These are phyloP conservation scores for Thaumatotibia leucotreta DNA, from an alignment of 1,140 invertebrate species.

Conservation along the genomic window DNA sequence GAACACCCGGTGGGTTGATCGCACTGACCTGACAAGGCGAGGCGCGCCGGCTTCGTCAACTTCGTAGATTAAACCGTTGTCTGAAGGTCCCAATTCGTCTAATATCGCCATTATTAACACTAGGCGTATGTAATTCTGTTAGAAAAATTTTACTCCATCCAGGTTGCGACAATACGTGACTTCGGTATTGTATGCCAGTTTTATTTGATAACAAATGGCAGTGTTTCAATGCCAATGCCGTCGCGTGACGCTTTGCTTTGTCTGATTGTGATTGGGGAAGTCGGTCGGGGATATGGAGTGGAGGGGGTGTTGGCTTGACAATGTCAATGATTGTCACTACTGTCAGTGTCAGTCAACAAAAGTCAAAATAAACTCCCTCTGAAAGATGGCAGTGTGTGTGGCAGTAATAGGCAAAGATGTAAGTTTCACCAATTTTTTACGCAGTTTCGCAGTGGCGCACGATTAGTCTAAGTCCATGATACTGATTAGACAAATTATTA, in stretches of 20 bases:
- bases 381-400: conserved; percentile 92
- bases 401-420: conserved; percentile 97
- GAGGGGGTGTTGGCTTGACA: too few relatives aligned
- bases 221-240: too few relatives aligned
- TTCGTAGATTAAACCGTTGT: conserved; percentile 46
- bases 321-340: too few relatives aligned
- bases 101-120: not conserved
- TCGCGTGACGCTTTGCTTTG: too few relatives aligned
- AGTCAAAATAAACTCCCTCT: too few relatives aligned
- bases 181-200: too few relatives aligned
- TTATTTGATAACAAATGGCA: too few relatives aligned
- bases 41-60: conserved; percentile 47
- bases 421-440: conserved; percentile 59
- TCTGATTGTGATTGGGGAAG: too few relatives aligned
- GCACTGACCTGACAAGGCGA: conserved; percentile 62
- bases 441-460: not conserved
- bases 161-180: too few relatives aligned
- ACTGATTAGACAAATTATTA: not conserved
- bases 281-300: too few relatives aligned
- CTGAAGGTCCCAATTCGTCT: conserved; percentile 35
- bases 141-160: too few relatives aligned
- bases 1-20: conserved; percentile 74
- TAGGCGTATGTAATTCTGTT: not conserved
- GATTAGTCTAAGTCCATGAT: not conserved
- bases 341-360: too few relatives aligned